Conservation (phyloP, 2,113 vertebrate species). For the Anhinga rufa region DNA sequence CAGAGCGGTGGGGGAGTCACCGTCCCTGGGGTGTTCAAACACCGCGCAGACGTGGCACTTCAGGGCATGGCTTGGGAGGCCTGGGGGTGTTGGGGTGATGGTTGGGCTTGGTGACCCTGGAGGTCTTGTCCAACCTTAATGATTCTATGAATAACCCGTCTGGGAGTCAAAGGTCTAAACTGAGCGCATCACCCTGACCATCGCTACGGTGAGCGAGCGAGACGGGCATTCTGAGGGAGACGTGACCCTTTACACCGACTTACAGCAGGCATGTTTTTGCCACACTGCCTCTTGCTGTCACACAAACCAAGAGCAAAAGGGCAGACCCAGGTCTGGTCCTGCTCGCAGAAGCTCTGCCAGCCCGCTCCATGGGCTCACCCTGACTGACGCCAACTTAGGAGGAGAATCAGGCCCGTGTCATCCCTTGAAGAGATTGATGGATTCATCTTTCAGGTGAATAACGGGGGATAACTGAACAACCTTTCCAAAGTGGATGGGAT, state of each 20-base stretch:
- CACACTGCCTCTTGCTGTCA: background rate
- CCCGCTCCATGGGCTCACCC: accelerated
- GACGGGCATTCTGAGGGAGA: background rate
- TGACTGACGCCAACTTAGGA: accelerated
- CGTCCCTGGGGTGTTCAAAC: too few relatives aligned
- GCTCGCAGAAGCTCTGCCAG: background rate
- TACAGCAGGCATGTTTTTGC: background rate
- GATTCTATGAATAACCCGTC: background rate
- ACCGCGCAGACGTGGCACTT: too few relatives aligned
- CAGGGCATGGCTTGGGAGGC: too few relatives aligned
- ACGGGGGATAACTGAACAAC: background rate
- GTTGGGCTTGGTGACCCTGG: too few relatives aligned
- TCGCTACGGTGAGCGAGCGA: accelerated
- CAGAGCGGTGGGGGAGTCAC: too few relatives aligned
- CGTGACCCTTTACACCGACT: accelerated
- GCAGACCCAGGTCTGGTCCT: background rate
- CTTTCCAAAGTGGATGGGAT: background rate
- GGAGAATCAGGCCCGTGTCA: background rate
- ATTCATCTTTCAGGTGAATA: background rate
- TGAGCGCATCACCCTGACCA: accelerated
- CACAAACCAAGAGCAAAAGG: background rate
- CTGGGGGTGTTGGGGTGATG: too few relatives aligned
- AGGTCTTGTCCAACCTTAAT: too few relatives aligned
- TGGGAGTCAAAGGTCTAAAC: background rate
- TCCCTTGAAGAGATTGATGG: background rate